Evolutionary conservation across 1,140 invertebrate species (phyloP).

Genomic region (Drosophila leontia): DNA sequence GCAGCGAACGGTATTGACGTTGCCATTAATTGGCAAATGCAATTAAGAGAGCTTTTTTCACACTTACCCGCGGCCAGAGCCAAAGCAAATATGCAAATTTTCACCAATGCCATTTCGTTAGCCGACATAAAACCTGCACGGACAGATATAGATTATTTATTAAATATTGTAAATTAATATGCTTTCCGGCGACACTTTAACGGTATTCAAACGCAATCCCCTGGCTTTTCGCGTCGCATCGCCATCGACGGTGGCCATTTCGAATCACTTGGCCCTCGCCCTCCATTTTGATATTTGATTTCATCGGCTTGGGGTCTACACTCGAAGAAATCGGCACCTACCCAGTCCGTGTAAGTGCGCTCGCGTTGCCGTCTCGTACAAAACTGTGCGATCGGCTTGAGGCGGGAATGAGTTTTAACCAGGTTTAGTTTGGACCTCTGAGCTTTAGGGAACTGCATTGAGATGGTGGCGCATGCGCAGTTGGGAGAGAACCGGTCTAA

Average conservation of each 20-base stretch:
- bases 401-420: conserved; percentile 31
- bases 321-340: conserved; percentile 44
- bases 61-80: conserved; percentile 76
- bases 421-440: background rate
- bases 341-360: conserved; percentile 38
- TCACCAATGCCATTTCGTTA: conserved; percentile 74
- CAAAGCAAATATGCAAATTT: conserved; percentile 81
- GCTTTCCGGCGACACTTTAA: conserved; percentile 21
- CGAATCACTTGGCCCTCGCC: conserved; percentile 33
- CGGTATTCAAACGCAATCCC: conserved; percentile 8
- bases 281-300: conserved; percentile 19
- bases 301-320: conserved; percentile 10
- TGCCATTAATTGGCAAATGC: conserved; percentile 59
- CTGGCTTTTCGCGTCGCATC: background rate
- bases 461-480: conserved; percentile 63
- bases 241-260: background rate
- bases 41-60: conserved; percentile 21
- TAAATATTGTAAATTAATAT: conserved; percentile 40
- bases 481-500: conserved; percentile 30
- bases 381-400: conserved; percentile 40
- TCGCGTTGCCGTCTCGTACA: conserved; percentile 57
- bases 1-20: conserved; percentile 30
- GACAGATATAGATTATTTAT: conserved; percentile 52
- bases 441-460: conserved; percentile 51
- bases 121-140: conserved; percentile 57